phyloP scores from a whole-genome alignment of 2,888 invertebrate species.

The Eristalis pertinax region DNA sequence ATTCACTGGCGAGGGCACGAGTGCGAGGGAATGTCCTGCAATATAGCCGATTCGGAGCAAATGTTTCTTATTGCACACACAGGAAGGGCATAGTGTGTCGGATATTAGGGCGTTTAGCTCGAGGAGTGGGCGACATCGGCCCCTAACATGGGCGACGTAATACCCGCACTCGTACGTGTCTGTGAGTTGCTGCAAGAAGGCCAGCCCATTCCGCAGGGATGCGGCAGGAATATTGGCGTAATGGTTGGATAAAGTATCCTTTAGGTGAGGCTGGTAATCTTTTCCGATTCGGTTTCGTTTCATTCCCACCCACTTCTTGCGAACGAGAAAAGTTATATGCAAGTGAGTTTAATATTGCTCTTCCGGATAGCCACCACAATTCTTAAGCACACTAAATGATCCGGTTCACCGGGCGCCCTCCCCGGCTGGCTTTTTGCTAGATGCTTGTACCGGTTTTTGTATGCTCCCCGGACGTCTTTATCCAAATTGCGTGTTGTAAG shows the following conservation, averaged over 20 bases:
- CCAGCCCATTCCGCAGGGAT: slow-evolving; percentile 11
- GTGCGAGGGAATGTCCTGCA: slow-evolving; percentile 28
- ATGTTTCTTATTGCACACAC: slow-evolving; percentile 65
- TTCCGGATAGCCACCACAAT: slow-evolving; percentile 49
- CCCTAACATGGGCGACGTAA: slow-evolving; percentile 30
- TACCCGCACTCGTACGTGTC: neutral
- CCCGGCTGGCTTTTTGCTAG: neutral
- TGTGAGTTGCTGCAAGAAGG: slow-evolving; percentile 16
- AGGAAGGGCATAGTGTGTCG: slow-evolving; percentile 58
- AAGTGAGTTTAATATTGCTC: slow-evolving; percentile 58
- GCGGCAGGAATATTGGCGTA: slow-evolving; percentile 53
- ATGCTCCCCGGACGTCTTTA: slow-evolving; percentile 50
- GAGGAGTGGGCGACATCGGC: slow-evolving; percentile 24
- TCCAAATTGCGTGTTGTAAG: slow-evolving; percentile 52
- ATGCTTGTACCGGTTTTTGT: neutral
- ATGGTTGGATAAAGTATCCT: slow-evolving; percentile 49
- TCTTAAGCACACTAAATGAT: slow-evolving; percentile 34
- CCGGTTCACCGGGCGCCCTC: neutral
- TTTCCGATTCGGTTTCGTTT: slow-evolving; percentile 63
- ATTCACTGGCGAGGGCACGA: neutral
- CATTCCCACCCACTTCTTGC: neutral
- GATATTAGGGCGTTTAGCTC: slow-evolving; percentile 65
- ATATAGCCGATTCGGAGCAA: slow-evolving; percentile 54
- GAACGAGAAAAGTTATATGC: slow-evolving; percentile 17
- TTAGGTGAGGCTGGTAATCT: slow-evolving; percentile 67